These are phyloP conservation scores for Pammene fasciana DNA, from an alignment of 2,888 invertebrate species.

Conservation along the genomic window DNA sequence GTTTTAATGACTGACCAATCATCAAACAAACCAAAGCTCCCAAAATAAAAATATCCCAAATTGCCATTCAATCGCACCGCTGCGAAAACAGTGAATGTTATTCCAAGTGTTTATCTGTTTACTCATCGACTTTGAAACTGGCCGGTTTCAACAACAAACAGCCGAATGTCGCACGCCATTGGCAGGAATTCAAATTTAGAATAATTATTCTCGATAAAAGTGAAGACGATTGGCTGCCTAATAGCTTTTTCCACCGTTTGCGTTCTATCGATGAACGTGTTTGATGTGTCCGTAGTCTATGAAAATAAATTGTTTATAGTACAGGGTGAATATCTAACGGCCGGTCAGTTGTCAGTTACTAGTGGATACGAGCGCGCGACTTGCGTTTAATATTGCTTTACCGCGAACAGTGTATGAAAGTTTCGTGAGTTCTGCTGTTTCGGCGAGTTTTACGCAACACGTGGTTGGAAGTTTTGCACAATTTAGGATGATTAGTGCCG, in stretches of 20 bases:
- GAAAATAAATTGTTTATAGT: conserved; percentile 78
- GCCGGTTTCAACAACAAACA: conserved; percentile 43
- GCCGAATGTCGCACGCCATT: conserved; percentile 50
- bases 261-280: conserved; percentile 41
- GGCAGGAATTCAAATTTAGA: conserved; percentile 62
- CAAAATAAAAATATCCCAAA: conserved; percentile 28
- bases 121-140: conserved; percentile 34
- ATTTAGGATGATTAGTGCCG: conserved; percentile 62
- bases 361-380: conserved; percentile 63
- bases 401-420: conserved; percentile 45
- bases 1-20: not conserved
- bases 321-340: conserved; percentile 69
- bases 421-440: conserved; percentile 40
- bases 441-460: conserved; percentile 62
- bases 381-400: conserved; percentile 64
- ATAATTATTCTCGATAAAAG: conserved; percentile 51
- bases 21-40: conserved; percentile 21
- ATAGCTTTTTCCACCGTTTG: conserved; percentile 39
- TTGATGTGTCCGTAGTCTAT: conserved; percentile 69
- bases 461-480: conserved; percentile 67
- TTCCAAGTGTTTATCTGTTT: conserved; percentile 42
- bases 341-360: conserved; percentile 78
- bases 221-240: conserved; percentile 42
- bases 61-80: conserved; percentile 24
- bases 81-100: conserved; percentile 35